These are phyloP conservation scores for Asteroscopus sphinx DNA, from an alignment of 2,888 invertebrate species.

Conservation along the genomic window DNA sequence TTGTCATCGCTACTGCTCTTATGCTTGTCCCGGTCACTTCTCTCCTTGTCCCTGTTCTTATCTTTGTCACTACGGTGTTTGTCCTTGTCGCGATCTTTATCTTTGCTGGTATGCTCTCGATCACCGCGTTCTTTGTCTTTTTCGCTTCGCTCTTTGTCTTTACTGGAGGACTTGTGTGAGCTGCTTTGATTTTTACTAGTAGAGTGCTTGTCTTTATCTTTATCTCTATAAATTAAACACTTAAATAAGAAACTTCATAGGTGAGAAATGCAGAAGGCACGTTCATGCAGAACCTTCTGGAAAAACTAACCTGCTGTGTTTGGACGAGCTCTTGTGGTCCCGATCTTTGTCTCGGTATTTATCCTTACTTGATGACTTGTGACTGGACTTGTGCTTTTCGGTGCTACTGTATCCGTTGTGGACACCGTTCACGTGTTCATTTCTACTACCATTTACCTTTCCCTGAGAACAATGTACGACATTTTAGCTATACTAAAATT, in stretches of 20 bases:
- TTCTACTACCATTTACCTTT: conserved; percentile 89
- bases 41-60: conserved; percentile 78
- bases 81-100: conserved; percentile 73
- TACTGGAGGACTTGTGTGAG: conserved; percentile 87
- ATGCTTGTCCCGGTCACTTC: conserved; percentile 72
- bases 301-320: conserved; percentile 86
- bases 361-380: conserved; percentile 92
- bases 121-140: conserved; percentile 70
- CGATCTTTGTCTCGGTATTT: conserved; percentile 92
- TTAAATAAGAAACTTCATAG: conserved; percentile 30
- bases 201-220: conserved; percentile 89
- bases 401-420: conserved; percentile 93
- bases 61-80: conserved; percentile 84
- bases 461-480: conserved; percentile 71
- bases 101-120: conserved; percentile 69
- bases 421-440: conserved; percentile 93
- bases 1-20: conserved; percentile 75
- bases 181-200: conserved; percentile 89
- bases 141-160: conserved; percentile 86
- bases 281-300: conserved; percentile 74
- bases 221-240: conserved; percentile 73
- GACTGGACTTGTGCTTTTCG: conserved; percentile 90
- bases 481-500: conserved; percentile 42
- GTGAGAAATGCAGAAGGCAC: conserved; percentile 26
- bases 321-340: conserved; percentile 89